Percentiles rank a stretch among this genome's conserved stretches.
Evolutionary conservation across 1,140 invertebrate species (phyloP).

Genomic region (Drosophila biarmipes): DNA sequence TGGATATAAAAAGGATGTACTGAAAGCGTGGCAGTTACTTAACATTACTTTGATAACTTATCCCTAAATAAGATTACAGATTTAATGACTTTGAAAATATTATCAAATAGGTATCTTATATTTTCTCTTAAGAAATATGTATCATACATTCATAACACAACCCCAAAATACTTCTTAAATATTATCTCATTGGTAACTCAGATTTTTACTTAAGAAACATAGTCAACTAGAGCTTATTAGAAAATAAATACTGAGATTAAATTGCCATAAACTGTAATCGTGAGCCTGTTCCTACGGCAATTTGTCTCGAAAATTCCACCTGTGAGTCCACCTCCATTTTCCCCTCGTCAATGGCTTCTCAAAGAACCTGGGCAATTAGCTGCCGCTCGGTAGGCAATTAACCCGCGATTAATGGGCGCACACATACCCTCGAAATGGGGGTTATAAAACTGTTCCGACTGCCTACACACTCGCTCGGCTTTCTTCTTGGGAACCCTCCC

Average conservation of each 20-base stretch:
- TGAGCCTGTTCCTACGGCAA: not conserved
- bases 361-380: conserved; percentile 69
- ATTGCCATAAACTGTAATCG: not conserved
- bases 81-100: no score
- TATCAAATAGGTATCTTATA: no score
- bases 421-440: conserved; percentile 38
- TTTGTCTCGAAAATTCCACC: not conserved
- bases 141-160: no score
- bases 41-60: not conserved
- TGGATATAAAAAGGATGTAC: not conserved
- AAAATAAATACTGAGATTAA: not conserved
- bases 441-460: conserved; percentile 72
- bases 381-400: conserved; percentile 80
- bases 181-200: no score
- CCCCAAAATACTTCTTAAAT: no score
- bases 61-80: no score
- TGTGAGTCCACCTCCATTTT: conserved; percentile 7
- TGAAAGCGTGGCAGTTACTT: not conserved
- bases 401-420: conserved; percentile 74
- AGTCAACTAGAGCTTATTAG: no score
- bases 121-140: no score
- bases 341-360: conserved; percentile 37
- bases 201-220: no score
- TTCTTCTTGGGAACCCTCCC: conserved; percentile 15
- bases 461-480: conserved; percentile 41